Evolutionary conservation across 1,140 invertebrate genomes (phyloP), one percentile per base, ranked within the genome.

Genomic region (Halesus radiatus): DNA sequence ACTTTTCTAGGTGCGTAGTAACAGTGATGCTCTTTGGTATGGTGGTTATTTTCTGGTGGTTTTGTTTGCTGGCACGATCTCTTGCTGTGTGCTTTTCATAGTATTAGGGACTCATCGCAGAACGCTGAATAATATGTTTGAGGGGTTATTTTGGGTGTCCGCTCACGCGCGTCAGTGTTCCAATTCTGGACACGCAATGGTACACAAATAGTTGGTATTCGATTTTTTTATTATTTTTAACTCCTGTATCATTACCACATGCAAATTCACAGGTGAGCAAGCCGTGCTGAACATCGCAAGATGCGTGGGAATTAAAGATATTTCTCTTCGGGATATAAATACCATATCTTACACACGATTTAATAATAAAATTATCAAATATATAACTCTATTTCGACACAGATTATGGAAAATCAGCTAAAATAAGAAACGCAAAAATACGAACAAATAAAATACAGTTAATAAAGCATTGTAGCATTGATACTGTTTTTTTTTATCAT

Each of bases 151-250:
- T 81, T 20, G 16, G 75, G 74, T 72, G 4, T 37, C 74, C 80
- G 64, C 80, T 81, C 80, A 81, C 80, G 80, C 74, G 76, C 79
- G 79, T 53, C 75, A 68, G 60, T 18, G 66, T 52, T 75, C 80
- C 80, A 72, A 78, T 20, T 58, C 72, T 54, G 64, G 68, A 29
- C 74, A 26, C 37, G 58, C 60, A 37, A 53, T 32, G 64, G 62
- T 54, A 45, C 68, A n/a, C 15, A 77, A 81, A 81, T 81, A 81
- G 75, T 20, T 50, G 53, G 70, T 56, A 70, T 70, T n/a, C 66
- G 32, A 70, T 70, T 70, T 70, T 60, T 45, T 70, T 68, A 37
- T 70, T 68, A 70, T 70, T 70, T 70, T 45, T 70, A 70, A 70
- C 66, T 45, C 37, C 37, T 22, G 66, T 70, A 70, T 70, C 66